Percentiles rank a stretch among this genome's conserved stretches.
Evolutionary conservation across 2,113 vertebrate species (phyloP).

Genomic region (Notiomystis cincta): DNA sequence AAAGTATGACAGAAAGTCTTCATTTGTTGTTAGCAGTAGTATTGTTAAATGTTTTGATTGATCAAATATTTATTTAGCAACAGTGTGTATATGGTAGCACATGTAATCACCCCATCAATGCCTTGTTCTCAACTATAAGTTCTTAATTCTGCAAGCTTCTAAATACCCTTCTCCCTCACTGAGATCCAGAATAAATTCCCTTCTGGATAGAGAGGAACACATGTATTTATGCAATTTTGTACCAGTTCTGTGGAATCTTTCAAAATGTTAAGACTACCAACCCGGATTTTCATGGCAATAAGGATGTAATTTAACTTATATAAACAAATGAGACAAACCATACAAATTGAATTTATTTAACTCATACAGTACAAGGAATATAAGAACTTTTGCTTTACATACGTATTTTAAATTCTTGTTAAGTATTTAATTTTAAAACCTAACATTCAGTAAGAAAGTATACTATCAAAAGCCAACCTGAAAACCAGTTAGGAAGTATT

Average conservation of each 20-base stretch:
- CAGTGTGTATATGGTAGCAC: neutral
- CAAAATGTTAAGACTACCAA: neutral
- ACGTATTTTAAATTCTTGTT: neutral
- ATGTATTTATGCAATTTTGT: neutral
- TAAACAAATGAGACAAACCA: neutral
- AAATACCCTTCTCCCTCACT: neutral
- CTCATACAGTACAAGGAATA: neutral
- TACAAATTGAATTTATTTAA: slow-evolving; percentile 8
- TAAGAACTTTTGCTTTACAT: neutral
- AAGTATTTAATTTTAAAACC: slow-evolving; percentile 30
- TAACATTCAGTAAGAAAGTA: neutral
- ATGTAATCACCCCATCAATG: neutral
- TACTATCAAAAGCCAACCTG: neutral
- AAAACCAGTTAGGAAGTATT: neutral
- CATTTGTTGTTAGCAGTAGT: neutral
- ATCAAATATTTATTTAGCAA: neutral
- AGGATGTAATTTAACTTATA: neutral
- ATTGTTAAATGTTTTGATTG: neutral
- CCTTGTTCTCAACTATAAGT: neutral
- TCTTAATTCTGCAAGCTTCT: neutral
- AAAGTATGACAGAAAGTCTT: neutral
- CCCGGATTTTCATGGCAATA: neutral
- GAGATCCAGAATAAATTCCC: neutral
- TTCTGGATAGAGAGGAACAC: neutral
- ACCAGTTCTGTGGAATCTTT: neutral